Evolutionary conservation across 2,888 invertebrate species (phyloP).

Genomic region (Dasysyrphus tricinctus): DNA sequence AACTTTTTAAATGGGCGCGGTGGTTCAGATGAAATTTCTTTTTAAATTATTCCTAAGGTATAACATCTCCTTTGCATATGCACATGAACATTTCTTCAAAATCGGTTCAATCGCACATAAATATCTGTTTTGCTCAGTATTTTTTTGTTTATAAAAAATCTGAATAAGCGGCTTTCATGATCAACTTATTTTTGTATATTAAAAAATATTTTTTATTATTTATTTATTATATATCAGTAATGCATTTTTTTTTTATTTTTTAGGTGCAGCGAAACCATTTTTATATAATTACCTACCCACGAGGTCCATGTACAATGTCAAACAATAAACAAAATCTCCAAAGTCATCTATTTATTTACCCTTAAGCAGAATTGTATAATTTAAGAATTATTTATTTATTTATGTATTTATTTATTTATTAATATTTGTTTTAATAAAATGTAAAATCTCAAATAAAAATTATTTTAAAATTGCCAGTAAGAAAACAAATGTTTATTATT

Average conservation of each 20-base stretch:
- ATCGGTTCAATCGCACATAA: no score
- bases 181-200: no score
- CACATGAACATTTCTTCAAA: no score
- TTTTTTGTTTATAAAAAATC: no score
- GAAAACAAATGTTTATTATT: slow-evolving; percentile 35
- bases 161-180: no score
- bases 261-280: slow-evolving; percentile 65
- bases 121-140: no score
- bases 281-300: slow-evolving; percentile 60
- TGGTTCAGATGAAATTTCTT: no score
- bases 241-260: slow-evolving; percentile 6
- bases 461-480: slow-evolving; percentile 48
- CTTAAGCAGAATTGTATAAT: neutral
- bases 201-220: no score
- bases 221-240: no score
- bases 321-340: slow-evolving; percentile 47
- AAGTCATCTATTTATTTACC: slow-evolving; percentile 34
- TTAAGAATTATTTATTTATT: slow-evolving; percentile 23
- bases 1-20: no score
- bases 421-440: slow-evolving; percentile 37
- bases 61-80: no score
- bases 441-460: slow-evolving; percentile 21
- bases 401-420: slow-evolving; percentile 58
- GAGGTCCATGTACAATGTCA: slow-evolving; percentile 49
- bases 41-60: no score